These are phyloP conservation scores for Eucriotettix oculatus DNA, from an alignment of 2,888 invertebrate genomes.

Conservation along the genomic window DNA sequence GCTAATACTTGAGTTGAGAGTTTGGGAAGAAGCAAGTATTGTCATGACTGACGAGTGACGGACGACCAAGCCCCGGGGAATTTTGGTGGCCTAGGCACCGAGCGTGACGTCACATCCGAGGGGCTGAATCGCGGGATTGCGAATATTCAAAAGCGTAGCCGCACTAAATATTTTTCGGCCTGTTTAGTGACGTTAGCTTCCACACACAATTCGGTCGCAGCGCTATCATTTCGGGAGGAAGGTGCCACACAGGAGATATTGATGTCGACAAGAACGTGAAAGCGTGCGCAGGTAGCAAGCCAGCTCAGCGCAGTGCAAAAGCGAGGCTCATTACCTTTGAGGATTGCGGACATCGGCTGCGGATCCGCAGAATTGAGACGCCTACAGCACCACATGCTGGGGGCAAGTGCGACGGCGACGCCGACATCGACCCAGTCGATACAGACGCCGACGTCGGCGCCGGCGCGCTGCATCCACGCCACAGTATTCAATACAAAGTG, in stretches of 20 bases:
- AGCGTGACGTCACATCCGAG: too few relatives aligned
- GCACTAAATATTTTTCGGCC: too few relatives aligned
- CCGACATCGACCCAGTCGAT: background rate
- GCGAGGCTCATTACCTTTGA: constrained; percentile 5
- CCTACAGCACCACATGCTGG: constrained; percentile 8
- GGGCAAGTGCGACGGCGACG: background rate
- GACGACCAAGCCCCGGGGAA: too few relatives aligned
- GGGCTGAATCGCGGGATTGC: too few relatives aligned
- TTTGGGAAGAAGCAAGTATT: too few relatives aligned
- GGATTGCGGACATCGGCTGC: constrained; percentile 4
- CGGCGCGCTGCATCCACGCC: background rate
- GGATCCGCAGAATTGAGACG: constrained; percentile 2
- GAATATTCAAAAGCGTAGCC: too few relatives aligned
- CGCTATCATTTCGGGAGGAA: background rate
- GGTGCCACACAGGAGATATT: too few relatives aligned
- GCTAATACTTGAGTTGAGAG: too few relatives aligned
- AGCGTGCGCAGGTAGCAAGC: background rate
- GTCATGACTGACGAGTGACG: too few relatives aligned
- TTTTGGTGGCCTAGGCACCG: too few relatives aligned
- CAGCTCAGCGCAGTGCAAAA: background rate
- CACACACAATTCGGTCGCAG: background rate
- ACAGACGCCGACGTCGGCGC: too few relatives aligned
- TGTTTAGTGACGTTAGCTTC: background rate
- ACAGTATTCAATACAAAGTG: background rate
- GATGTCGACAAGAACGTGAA: background rate